phyloP scores from a whole-genome alignment of 1,140 invertebrate species.

The Drosophila repleta region DNA sequence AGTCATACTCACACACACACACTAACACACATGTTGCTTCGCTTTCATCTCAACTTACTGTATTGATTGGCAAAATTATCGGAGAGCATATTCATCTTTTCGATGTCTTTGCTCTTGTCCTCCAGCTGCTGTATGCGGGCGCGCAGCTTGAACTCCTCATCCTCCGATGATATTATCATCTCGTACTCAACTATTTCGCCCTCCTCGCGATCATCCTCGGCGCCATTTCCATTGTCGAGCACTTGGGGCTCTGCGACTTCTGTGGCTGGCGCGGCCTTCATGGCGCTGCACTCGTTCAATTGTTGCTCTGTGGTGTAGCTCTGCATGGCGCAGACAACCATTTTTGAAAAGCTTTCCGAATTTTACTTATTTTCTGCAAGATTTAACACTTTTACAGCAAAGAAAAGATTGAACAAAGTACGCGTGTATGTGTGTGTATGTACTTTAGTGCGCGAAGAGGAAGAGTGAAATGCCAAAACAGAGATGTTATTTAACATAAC shows the following conservation, averaged over 20 bases:
- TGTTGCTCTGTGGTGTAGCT: constrained; percentile 34
- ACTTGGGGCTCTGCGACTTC: constrained; percentile 20
- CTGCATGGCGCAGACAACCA: constrained; percentile 54
- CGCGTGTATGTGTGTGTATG: constrained; percentile 6
- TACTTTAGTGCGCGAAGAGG: constrained; percentile 15
- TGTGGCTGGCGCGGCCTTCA: constrained; percentile 17
- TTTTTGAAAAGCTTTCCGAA: constrained; percentile 18
- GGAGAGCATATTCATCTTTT: constrained; percentile 74
- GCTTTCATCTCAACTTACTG: constrained; percentile 52
- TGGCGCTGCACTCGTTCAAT: constrained; percentile 18
- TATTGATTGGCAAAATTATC: constrained; percentile 68
- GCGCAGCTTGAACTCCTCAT: constrained; percentile 74
- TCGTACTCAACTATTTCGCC: constrained; percentile 83
- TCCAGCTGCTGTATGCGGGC: constrained; percentile 77
- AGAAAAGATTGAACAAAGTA: constrained; percentile 11
- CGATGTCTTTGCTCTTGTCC: constrained; percentile 78
- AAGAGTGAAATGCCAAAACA: not conserved
- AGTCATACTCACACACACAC: not conserved
- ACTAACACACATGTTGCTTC: constrained; percentile 31
- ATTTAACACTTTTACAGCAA: constrained; percentile 15
- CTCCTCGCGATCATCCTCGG: constrained; percentile 65
- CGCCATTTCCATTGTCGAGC: constrained; percentile 42
- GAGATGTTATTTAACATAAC: constrained; percentile 15
- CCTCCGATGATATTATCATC: constrained; percentile 76
- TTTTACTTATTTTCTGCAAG: constrained; percentile 1